Evolutionary conservation across 2,888 invertebrate genomes (phyloP), one percentile per base, ranked within the genome.

Genomic region (Chorisops tibialis): DNA sequence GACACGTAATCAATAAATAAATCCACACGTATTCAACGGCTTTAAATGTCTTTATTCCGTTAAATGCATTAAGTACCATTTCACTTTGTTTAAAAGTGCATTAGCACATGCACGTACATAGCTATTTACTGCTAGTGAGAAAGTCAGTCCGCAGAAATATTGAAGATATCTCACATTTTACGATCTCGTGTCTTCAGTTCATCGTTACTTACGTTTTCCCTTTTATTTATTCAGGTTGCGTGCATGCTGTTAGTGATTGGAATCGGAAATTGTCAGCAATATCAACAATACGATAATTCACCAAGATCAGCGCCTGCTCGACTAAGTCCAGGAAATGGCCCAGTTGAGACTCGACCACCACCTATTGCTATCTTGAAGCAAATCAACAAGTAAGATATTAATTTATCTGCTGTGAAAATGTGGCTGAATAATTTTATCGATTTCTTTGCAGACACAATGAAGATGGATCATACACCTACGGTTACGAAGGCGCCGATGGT

Each of bases 391-490:
- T 88, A 74, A 68, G 24, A n/a, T n/a, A n/a, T 35, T 45, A 21
- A 39, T 22, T 39, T 3, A 47, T 45, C 22, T 59, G 16, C 5
- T 7, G n/a, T 22, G 19, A 22, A n/a, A n/a, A n/a, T 2, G 3
- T 38, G 1, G 22, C 21, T 38, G 19, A 11, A 39, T 39, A 37
- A 5, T 30, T 62, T 62, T 16, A 37, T 30, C 6, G n/a, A 35
- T 52, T 48, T 61, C 59, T 65, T 79, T 80, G 2, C 77, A 89
- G 90, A 74, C 92, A 91, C 80, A 91, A 92, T 70, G 91, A 92
- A 74, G 92, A 92, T 73, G 92, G 92, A 59, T 92, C 92, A 0
- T 94, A 94, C 79, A 93, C 93, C 0, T 93, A 92, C 71, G 93
- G 92, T 0, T 93, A 91, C 76, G 93, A 93, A 74, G 89, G 88